Conservation (phyloP, 1,140 invertebrate genomes). For the Matsumurasca onukii region DNA sequence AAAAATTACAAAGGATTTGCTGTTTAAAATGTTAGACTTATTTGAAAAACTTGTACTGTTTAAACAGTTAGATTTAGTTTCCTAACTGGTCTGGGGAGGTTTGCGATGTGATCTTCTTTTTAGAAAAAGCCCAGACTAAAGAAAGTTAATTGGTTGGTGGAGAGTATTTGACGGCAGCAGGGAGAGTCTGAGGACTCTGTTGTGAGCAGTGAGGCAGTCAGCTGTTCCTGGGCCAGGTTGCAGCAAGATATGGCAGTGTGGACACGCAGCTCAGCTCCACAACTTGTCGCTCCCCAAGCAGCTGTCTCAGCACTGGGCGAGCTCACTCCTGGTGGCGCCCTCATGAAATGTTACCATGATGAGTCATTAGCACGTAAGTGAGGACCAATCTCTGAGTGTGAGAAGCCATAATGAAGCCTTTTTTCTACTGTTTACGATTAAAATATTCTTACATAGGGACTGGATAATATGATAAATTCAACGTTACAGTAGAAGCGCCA, state of each 20-base stretch:
- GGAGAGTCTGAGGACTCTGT: too few species aligned
- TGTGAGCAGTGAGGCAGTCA: constrained; percentile 46
- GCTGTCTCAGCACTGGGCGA: constrained; percentile 84
- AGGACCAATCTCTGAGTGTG: neutral
- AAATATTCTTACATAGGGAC: neutral
- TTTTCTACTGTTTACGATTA: neutral
- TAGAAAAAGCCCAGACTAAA: too few species aligned
- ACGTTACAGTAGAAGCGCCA: neutral
- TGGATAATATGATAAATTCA: neutral
- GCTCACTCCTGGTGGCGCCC: constrained; percentile 86
- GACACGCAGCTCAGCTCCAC: constrained; percentile 2
- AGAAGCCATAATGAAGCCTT: neutral
- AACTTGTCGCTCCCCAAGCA: constrained; percentile 58
- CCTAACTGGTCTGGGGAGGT: too few species aligned
- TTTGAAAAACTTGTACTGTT: too few species aligned
- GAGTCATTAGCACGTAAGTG: constrained; percentile 73
- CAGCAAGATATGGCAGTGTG: constrained; percentile 49
- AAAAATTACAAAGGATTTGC: too few species aligned
- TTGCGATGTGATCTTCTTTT: too few species aligned
- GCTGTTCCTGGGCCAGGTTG: constrained; percentile 44
- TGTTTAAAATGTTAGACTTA: too few species aligned
- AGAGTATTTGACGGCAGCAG: constrained; percentile 59
- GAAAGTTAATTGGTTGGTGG: constrained; percentile 51
- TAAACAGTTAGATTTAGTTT: too few species aligned
- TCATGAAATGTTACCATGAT: constrained; percentile 80